phyloP scores from a whole-genome alignment of 2,797 vertebrate species.

The Sebastes itinus region DNA sequence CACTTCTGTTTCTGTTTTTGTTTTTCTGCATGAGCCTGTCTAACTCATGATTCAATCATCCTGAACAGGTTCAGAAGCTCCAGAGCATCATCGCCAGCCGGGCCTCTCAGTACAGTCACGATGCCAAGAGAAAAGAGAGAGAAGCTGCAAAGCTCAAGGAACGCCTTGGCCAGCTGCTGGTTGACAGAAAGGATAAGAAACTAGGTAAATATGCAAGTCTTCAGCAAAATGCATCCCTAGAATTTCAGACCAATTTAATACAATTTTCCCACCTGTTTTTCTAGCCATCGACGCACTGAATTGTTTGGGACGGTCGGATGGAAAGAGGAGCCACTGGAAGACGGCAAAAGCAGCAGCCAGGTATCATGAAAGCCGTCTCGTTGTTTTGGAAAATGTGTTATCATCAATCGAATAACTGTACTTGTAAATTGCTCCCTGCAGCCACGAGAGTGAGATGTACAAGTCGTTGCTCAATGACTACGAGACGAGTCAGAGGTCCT shows the following conservation, averaged over 20 bases:
- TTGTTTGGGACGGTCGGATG: constrained; percentile 92
- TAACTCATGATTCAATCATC: neutral
- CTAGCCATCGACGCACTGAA: constrained; percentile 94
- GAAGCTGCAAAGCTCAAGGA: constrained; percentile 95
- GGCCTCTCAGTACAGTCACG: constrained; percentile 95
- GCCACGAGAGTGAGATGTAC: constrained; percentile 96
- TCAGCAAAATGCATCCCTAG: neutral
- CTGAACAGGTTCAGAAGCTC: constrained; percentile 91
- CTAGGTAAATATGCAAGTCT: constrained; percentile 80
- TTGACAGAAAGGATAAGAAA: constrained; percentile 94
- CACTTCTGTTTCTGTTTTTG: neutral
- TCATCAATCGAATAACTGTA: neutral
- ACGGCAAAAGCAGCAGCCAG: constrained; percentile 90
- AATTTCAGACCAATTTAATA: neutral
- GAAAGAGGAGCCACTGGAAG: constrained; percentile 94
- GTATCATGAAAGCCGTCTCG: constrained; percentile 62
- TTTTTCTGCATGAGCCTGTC: neutral
- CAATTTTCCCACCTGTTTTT: neutral
- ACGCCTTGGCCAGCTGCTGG: constrained; percentile 91
- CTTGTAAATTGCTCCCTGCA: constrained; percentile 54
- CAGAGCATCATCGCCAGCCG: constrained; percentile 94
- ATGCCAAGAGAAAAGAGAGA: constrained; percentile 95
- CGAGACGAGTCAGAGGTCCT: constrained; percentile 88
- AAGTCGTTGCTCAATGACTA: constrained; percentile 91
- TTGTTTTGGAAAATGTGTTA: neutral